Evolutionary conservation across 2,888 invertebrate species (phyloP).

Genomic region (Drosophila barbarae): DNA sequence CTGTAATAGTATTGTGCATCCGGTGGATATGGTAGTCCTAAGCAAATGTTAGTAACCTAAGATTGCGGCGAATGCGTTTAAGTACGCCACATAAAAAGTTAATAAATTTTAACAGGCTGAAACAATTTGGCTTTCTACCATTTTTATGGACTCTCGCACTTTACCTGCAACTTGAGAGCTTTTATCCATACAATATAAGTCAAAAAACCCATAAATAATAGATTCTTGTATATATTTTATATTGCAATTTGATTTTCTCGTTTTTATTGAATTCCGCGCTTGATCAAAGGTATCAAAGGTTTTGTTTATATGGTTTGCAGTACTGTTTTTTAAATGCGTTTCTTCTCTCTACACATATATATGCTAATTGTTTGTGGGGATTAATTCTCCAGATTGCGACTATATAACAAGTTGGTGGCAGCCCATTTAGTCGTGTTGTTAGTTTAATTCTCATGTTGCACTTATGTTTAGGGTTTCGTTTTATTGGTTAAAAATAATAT

Average conservation of each 20-base stretch:
- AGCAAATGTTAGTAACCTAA: constrained; percentile 15
- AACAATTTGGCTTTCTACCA: not conserved
- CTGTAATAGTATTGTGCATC: constrained; percentile 25
- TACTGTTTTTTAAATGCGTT: constrained; percentile 44
- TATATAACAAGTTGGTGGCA: constrained; percentile 52
- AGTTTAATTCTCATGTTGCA: constrained; percentile 43
- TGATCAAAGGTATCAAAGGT: constrained; percentile 58
- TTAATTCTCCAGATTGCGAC: constrained; percentile 55
- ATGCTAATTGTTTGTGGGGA: constrained; percentile 59
- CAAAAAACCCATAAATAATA: not conserved
- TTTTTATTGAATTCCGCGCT: constrained; percentile 43
- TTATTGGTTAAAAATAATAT: constrained; percentile 49
- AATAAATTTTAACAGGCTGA: constrained; percentile 18
- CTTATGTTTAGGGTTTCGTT: constrained; percentile 50
- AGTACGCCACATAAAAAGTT: constrained; percentile 1
- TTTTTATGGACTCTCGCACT: too few relatives aligned
- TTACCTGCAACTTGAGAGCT: too few relatives aligned
- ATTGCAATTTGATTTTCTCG: constrained; percentile 53
- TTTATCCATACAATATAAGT: too few relatives aligned
- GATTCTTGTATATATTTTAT: constrained; percentile 39
- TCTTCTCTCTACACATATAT: constrained; percentile 52
- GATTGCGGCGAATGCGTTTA: constrained; percentile 6
- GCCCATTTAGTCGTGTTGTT: constrained; percentile 16
- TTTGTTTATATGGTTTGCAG: constrained; percentile 37
- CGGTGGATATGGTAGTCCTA: constrained; percentile 6